phyloP scores from a whole-genome alignment of 2,888 invertebrate genomes.

The Panopea generosa region DNA sequence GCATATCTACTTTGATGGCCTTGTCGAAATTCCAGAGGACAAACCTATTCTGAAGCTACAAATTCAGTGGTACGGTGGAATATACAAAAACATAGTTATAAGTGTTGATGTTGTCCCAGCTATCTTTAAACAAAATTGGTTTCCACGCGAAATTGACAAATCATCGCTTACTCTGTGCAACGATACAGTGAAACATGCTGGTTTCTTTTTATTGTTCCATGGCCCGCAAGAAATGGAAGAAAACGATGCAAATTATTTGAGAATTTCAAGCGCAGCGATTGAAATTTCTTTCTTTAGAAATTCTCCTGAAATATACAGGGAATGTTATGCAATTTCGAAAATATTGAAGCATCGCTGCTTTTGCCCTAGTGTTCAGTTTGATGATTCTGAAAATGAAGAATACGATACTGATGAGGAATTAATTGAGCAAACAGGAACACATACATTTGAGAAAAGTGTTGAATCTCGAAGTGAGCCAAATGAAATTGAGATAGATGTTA shows the following conservation, averaged over 20 bases:
- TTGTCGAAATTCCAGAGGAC: conserved; percentile 33
- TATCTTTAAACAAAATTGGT: conserved; percentile 17
- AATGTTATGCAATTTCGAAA: conserved; percentile 41
- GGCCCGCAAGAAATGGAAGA: conserved; percentile 1
- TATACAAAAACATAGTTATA: conserved; percentile 16
- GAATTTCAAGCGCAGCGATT: conserved; percentile 36
- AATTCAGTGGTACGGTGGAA: conserved; percentile 32
- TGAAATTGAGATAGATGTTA: too few species aligned
- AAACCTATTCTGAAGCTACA: conserved; percentile 39
- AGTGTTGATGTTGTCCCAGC: conserved; percentile 46
- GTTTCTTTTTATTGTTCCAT: conserved; percentile 37
- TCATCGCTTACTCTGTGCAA: neutral
- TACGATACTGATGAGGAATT: too few species aligned
- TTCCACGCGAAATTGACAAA: conserved; percentile 19
- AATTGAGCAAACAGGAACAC: too few species aligned
- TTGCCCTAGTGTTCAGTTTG: conserved; percentile 36
- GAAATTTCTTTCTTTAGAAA: conserved; percentile 33
- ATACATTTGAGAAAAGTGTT: too few species aligned
- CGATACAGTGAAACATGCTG: conserved; percentile 4
- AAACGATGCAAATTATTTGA: conserved; percentile 5
- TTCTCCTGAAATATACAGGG: conserved; percentile 22
- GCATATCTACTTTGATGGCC: conserved; percentile 44
- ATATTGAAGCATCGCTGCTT: conserved; percentile 30
- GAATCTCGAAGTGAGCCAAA: too few species aligned
- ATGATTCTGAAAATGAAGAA: conserved; percentile 14